Percentiles rank a stretch among this genome's conserved stretches.
Conservation (phyloP, 1,140 invertebrate genomes). For the Leptopilina boulardi region DNA sequence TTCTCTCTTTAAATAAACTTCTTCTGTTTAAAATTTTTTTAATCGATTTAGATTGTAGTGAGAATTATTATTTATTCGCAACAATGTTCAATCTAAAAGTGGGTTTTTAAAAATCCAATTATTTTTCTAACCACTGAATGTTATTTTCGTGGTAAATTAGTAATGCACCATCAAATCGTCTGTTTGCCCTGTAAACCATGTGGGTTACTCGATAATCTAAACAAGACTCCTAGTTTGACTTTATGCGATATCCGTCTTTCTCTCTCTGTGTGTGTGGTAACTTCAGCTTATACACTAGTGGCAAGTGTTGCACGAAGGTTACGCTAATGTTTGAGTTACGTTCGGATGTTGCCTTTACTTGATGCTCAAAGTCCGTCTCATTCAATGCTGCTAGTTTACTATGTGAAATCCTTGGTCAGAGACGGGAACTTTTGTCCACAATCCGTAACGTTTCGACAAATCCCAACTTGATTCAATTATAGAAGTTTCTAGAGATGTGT, state of each 20-base stretch:
- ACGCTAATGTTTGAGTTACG: conserved; percentile 66
- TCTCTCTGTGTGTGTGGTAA: conserved; percentile 48
- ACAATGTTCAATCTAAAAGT: too few species aligned
- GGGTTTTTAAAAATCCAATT: too few species aligned
- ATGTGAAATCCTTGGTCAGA: conserved; percentile 41
- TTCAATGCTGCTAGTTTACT: conserved; percentile 25
- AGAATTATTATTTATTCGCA: too few species aligned
- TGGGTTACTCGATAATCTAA: conserved; percentile 68
- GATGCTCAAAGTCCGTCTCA: conserved; percentile 31
- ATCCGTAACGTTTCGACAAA: conserved; percentile 3
- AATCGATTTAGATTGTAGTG: too few species aligned
- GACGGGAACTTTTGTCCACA: conserved; percentile 52
- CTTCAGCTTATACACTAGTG: not conserved
- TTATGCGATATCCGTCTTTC: conserved; percentile 56
- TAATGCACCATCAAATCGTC: conserved; percentile 31
- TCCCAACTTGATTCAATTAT: not conserved
- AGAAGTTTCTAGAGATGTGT: not conserved
- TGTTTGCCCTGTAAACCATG: conserved; percentile 65
- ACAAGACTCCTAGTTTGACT: conserved; percentile 59
- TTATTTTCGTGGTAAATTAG: not conserved
- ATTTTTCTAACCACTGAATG: not conserved
- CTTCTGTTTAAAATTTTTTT: too few species aligned
- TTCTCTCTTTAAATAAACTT: not conserved
- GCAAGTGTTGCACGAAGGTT: conserved; percentile 40
- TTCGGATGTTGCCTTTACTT: conserved; percentile 62